Evolutionary conservation across 2,797 vertebrate genomes (phyloP), one percentile per base, ranked within the genome.

Genomic region (Lacerta viridis): DNA sequence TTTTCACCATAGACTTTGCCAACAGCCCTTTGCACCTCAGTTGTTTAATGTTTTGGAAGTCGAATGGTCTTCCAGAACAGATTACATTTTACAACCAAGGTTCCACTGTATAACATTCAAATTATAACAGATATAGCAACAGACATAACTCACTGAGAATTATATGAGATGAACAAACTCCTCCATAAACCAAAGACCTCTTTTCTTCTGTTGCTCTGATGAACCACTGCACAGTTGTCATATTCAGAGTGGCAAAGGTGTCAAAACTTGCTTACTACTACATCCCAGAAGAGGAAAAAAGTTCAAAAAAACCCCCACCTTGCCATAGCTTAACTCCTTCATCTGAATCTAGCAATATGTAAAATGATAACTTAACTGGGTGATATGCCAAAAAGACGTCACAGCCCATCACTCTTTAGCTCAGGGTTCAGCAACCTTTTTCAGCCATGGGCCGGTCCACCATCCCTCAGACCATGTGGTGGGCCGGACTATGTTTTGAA

Each of bases 191-290:
- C 10, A 20, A n/a, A 25, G 41, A 46, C 55, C 61, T 36, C 23
- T 81, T 50, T 68, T 5, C 33, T 80, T 4, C 17, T 72, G 46
- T 36, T 87, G 41, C 76, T 86, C 84, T 72, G 76, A 69, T 88
- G 72, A 78, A 7, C 33, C 27, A 2, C 43, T 81, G 50, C 9
- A 3, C 68, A 15, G 36, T 36, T 55, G n/a, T 11, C 33, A n/a
- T 59, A 2, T 33, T 29, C 80, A 87, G 68, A 68, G 64, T 83
- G 9, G 46, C 72, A 69, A 74, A 88, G 72, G 75, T 83, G 61
- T 17, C 23, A 77, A 81, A 23, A 1, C 25, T 68, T 88, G 23
- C 64, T 82, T 84, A 9, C 9, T 9, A 66, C 3, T 64, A 81
- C 76, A 74, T 80, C 61, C 66, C 36, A 55, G 23, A 84, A 23